A percentile compares a stretch with the other conserved stretches of the same genome.
phyloP scores from a whole-genome alignment of 2,113 vertebrate species.

The Burhinus bistriatus region DNA sequence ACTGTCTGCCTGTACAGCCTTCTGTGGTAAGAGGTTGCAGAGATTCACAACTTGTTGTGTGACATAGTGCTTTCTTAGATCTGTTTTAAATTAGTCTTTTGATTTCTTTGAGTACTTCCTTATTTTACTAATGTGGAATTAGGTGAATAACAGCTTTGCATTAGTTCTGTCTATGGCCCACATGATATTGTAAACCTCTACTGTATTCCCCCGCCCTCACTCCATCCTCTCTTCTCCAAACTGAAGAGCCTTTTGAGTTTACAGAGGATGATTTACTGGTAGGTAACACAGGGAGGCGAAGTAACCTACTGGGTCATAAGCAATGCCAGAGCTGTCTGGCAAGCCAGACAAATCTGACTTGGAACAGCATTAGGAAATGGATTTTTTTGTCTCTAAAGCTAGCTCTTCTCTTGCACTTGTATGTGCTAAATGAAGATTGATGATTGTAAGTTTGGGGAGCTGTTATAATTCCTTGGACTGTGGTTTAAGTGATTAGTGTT shows the following conservation, averaged over 20 bases:
- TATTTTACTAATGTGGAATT: not conserved
- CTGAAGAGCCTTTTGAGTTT: not conserved
- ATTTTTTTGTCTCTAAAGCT: not conserved
- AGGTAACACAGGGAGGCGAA: not conserved
- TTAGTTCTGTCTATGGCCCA: not conserved
- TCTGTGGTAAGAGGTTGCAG: not conserved
- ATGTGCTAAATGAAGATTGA: not conserved
- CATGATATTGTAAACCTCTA: not conserved
- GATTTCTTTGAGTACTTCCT: not conserved
- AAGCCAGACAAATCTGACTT: not conserved
- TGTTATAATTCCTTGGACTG: slow-evolving; percentile 4
- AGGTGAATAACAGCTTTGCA: not conserved
- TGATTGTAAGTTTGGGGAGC: not conserved
- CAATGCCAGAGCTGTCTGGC: not conserved
- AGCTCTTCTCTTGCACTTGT: not conserved
- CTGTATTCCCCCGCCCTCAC: not conserved
- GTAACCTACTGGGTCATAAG: slow-evolving; percentile 17
- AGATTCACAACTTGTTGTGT: not conserved
- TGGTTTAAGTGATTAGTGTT: not conserved
- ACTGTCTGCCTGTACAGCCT: not conserved
- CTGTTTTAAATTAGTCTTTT: not conserved
- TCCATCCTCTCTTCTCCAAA: not conserved
- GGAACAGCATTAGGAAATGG: not conserved
- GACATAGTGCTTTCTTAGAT: not conserved
- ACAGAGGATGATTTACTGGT: not conserved